Base-by-base conservation (phyloP, 2,888 invertebrate species). In the Epicampocera succincta region DNA sequence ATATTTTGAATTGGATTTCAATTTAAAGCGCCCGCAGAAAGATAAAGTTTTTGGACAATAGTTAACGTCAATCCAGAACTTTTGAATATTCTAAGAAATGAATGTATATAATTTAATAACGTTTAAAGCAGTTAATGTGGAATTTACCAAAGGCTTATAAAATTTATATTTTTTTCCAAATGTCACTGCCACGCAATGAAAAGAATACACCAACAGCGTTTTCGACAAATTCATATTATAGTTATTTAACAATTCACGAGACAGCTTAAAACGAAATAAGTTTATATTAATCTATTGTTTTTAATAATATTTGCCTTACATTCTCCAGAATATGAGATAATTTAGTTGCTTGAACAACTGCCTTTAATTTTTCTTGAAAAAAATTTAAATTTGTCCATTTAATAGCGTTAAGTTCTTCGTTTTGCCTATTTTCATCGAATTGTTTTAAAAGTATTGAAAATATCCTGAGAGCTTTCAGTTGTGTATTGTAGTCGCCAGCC, bases 401-500 rank as follows among this genome's bases (percentile, higher is more conserved):
- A 8, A 78, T 74, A n/a, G 12, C 38, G 60, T 66, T 60, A n/a
- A 82, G 52, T 9, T 78, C 82, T 17, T 56, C 46, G 42, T 74
- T 66, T 66, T 60, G 60, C 74, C 76, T 76, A 1, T 58, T 54
- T 13, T 71, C 82, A 60, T 84, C 80, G 9, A 85, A 52, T 50
- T 84, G 80, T 58, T 83, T 83, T 2, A 87, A 72, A 6, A 86
- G 48, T 50, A 78, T 71, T 1, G 79, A 77, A 52, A 86, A 74
- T 40, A 86, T 63, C 25, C 84, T 83, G 0, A 87, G 71, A 6
- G 84, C 83, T 29, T 84, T 25, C 46, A 84, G 75, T 71, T 87
- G 86, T 0, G 86, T 85, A 58, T 86, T 87, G 38, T 84, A 86
- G 58, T 87, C 85, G 1, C 85, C 86, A 17, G 84, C 86, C 19